phyloP scores from a whole-genome alignment of 2,113 vertebrate species.

The Siphamia tubifer region DNA sequence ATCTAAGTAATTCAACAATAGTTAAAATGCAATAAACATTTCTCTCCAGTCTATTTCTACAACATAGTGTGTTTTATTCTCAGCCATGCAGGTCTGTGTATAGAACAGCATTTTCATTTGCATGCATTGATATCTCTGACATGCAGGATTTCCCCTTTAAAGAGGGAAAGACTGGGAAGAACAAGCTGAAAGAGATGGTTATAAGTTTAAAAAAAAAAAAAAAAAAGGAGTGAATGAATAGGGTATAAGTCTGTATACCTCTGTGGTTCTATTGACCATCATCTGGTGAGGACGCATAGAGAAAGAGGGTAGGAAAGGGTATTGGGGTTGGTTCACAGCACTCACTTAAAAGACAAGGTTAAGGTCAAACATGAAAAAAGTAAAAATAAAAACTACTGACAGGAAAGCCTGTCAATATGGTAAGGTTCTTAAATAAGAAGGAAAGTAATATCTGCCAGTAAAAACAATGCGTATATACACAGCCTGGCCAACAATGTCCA shows the following conservation, averaged over 20 bases:
- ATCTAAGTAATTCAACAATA: neutral
- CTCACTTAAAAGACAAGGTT: constrained; percentile 21
- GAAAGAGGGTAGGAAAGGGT: constrained; percentile 71
- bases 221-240: constrained; percentile 12
- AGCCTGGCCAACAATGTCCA: too few relatives aligned
- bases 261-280: constrained; percentile 99
- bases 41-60: neutral
- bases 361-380: constrained; percentile 5
- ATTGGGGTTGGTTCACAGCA: constrained; percentile 53
- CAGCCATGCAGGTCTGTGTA: constrained; percentile 59
- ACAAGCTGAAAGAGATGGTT: constrained; percentile 49
- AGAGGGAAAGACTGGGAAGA: constrained; percentile 3
- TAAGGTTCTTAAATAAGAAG: too few relatives aligned
- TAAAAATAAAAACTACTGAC: constrained; percentile 1
- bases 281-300: constrained; percentile 87
- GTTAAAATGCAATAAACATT: constrained; percentile 18
- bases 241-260: constrained; percentile 83
- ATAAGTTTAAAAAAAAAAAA: constrained; percentile 9
- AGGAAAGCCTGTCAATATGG: neutral
- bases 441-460: too few relatives aligned
- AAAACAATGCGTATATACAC: too few relatives aligned
- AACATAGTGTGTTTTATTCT: constrained; percentile 21
- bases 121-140: constrained; percentile 50
- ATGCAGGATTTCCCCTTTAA: constrained; percentile 36
- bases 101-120: constrained; percentile 5